A percentile compares a stretch with the other conserved stretches of the same genome.
Conservation (phyloP, 2,797 vertebrate species). For the Sebastes minor region DNA sequence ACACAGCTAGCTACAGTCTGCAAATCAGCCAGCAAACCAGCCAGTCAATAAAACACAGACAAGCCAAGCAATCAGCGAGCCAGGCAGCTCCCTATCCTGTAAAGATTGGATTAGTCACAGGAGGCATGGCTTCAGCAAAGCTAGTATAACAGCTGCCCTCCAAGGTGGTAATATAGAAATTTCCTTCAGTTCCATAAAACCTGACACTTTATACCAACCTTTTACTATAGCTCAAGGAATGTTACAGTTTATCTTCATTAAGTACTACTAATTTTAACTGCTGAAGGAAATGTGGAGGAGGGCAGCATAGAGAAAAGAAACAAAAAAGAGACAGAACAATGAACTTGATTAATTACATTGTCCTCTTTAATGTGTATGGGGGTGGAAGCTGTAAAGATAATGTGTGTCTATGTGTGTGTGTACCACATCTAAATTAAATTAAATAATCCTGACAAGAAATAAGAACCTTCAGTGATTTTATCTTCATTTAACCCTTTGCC, state of each 20-base stretch:
- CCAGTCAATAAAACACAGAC: slow-evolving; percentile 31
- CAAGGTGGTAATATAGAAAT: slow-evolving; percentile 8
- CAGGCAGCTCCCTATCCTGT: slow-evolving; percentile 16
- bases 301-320: neutral
- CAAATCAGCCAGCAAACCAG: slow-evolving; percentile 38
- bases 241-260: neutral
- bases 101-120: slow-evolving; percentile 43
- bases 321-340: neutral
- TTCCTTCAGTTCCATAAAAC: slow-evolving; percentile 1
- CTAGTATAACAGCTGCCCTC: slow-evolving; percentile 25
- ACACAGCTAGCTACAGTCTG: neutral
- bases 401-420: neutral
- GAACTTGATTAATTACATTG: neutral
- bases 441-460: neutral
- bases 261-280: neutral
- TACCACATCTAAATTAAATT: neutral
- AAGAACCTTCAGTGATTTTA: neutral
- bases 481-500: neutral
- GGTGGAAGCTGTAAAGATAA: neutral
- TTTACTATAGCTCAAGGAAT: neutral
- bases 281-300: neutral
- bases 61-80: slow-evolving; percentile 25
- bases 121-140: slow-evolving; percentile 11
- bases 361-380: neutral
- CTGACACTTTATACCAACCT: neutral